Evolutionary conservation across 2,888 invertebrate genomes (phyloP).

Genomic region (Augochlorella aurata): DNA sequence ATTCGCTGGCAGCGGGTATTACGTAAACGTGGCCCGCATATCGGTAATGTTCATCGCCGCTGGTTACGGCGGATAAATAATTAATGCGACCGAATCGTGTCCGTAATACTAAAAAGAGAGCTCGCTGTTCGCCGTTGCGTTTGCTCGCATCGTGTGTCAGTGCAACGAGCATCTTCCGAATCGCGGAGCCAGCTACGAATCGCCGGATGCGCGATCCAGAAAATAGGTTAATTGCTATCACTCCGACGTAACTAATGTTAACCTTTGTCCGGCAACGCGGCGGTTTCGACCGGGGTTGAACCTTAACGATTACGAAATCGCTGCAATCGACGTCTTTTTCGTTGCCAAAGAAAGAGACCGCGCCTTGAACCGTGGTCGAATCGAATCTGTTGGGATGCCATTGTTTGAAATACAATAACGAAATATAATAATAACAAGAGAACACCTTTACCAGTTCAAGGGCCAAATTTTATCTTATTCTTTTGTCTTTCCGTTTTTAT

Average conservation of each 20-base stretch:
- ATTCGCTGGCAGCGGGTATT: slow-evolving; percentile 47
- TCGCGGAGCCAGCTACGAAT: neutral
- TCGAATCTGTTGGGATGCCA: neutral
- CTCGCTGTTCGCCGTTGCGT: slow-evolving; percentile 3
- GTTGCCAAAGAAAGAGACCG: neutral
- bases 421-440: too few relatives aligned
- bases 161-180: neutral
- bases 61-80: slow-evolving; percentile 55
- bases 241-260: neutral
- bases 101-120: slow-evolving; percentile 25
- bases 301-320: slow-evolving; percentile 2
- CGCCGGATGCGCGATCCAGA: neutral
- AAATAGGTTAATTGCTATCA: slow-evolving; percentile 11
- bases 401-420: too few relatives aligned
- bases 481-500: too few relatives aligned
- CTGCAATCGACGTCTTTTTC: neutral
- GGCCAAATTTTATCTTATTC: too few relatives aligned
- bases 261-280: neutral
- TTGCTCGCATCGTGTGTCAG: neutral
- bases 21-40: slow-evolving; percentile 57
- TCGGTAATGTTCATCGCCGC: slow-evolving; percentile 50
- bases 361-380: neutral
- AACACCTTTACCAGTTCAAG: too few relatives aligned
- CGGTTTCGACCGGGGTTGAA: neutral
- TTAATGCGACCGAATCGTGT: slow-evolving; percentile 48